Percentiles rank a stretch among this genome's conserved stretches.
Evolutionary conservation across 1,140 invertebrate genomes (phyloP).

Genomic region (Apolygus lucorum): DNA sequence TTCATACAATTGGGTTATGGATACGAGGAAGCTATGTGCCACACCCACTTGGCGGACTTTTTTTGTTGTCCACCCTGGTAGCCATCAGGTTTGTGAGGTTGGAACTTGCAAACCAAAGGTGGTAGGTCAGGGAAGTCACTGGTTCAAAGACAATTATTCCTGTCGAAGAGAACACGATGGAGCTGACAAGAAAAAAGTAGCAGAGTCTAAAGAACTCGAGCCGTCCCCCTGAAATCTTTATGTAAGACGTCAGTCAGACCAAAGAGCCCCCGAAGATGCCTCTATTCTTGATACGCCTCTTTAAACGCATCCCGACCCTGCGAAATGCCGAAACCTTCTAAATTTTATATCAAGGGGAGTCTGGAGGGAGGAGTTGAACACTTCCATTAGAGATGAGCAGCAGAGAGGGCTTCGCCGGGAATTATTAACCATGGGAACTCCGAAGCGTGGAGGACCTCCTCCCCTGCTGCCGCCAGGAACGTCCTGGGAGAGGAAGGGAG

Average conservation of each 20-base stretch:
- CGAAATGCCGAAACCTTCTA: constrained; percentile 2
- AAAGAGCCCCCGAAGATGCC: no score
- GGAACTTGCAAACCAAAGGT: no score
- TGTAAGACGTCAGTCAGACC: neutral
- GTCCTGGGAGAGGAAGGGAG: neutral
- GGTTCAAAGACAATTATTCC: neutral
- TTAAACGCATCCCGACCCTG: neutral
- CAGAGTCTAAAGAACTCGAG: no score
- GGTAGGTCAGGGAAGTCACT: no score
- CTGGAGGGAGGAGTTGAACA: constrained; percentile 11
- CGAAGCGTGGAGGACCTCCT: neutral
- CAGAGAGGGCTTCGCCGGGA: neutral
- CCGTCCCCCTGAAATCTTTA: neutral
- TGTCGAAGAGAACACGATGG: neutral
- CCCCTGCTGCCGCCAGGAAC: no score
- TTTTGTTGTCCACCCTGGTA: no score
- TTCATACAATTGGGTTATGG: no score
- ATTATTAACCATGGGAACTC: constrained; percentile 25
- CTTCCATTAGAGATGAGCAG: constrained; percentile 17
- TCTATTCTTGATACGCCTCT: neutral
- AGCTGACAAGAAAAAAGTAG: no score
- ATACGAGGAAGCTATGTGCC: no score
- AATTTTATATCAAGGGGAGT: constrained; percentile 10
- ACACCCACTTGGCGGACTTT: no score
- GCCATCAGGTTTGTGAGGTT: no score